Conservation (phyloP, 2,113 vertebrate genomes). For the Cyprinus carpio region DNA sequence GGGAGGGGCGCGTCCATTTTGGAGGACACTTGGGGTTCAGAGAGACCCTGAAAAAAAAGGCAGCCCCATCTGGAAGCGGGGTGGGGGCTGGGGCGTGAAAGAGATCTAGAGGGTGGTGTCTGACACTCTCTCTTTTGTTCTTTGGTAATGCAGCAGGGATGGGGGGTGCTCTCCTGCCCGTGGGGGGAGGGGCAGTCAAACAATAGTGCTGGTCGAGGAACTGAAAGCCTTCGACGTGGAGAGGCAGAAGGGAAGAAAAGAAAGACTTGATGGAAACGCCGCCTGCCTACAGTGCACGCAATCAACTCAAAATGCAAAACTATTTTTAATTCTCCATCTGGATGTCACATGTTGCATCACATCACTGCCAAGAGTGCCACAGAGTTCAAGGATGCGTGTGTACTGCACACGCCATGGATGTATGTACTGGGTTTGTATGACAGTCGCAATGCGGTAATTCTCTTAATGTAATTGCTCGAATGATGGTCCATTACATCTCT, state of each 20-base stretch:
- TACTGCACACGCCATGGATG: constrained; percentile 2
- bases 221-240: constrained; percentile 72
- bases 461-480: constrained; percentile 50
- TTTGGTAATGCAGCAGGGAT: constrained; percentile 77
- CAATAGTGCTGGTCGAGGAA: constrained; percentile 79
- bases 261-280: constrained; percentile 51
- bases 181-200: constrained; percentile 75
- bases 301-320: constrained; percentile 45
- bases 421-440: constrained; percentile 25
- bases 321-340: constrained; percentile 32
- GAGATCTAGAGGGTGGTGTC: constrained; percentile 82
- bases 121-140: constrained; percentile 83
- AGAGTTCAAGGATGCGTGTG: neutral
- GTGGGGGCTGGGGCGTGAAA: constrained; percentile 79
- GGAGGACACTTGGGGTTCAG: constrained; percentile 78
- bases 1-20: constrained; percentile 69
- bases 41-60: constrained; percentile 73
- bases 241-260: constrained; percentile 55
- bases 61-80: constrained; percentile 78
- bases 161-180: constrained; percentile 56
- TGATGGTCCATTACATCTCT: constrained; percentile 56
- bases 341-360: constrained; percentile 56
- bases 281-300: neutral
- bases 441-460: constrained; percentile 57
- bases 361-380: constrained; percentile 1